Evolutionary conservation across 2,888 invertebrate genomes (phyloP).

Genomic region (Drosophila subsilvestris): DNA sequence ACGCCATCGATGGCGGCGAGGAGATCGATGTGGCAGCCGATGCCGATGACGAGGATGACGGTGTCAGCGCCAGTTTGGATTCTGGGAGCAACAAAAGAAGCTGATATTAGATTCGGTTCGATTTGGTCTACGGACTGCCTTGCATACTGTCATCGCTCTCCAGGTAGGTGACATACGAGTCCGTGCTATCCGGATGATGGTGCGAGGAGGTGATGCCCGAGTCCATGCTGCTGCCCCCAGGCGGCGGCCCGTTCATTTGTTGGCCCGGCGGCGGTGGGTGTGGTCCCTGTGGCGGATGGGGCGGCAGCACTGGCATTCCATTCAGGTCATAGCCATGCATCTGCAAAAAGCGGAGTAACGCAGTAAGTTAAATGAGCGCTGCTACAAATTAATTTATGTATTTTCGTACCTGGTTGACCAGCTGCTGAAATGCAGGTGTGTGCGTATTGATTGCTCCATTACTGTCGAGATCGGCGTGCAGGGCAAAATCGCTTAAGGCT

Average conservation of each 20-base stretch:
- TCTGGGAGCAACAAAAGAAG: slow-evolving; percentile 84
- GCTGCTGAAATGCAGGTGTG: slow-evolving; percentile 96
- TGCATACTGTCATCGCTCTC: slow-evolving; percentile 94
- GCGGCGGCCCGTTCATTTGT: slow-evolving; percentile 86
- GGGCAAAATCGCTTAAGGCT: slow-evolving; percentile 96
- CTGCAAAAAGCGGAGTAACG: slow-evolving; percentile 83
- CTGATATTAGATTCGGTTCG: slow-evolving; percentile 84
- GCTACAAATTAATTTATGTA: too few species aligned
- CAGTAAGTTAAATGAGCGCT: too few species aligned
- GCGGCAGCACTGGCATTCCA: slow-evolving; percentile 85
- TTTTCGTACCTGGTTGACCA: slow-evolving; percentile 94
- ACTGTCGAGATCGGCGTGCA: slow-evolving; percentile 95
- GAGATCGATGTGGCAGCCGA: slow-evolving; percentile 65
- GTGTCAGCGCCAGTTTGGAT: slow-evolving; percentile 83
- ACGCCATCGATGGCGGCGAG: slow-evolving; percentile 15
- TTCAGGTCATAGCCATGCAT: slow-evolving; percentile 96
- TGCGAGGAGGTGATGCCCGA: slow-evolving; percentile 85
- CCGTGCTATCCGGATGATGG: slow-evolving; percentile 91
- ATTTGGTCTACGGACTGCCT: slow-evolving; percentile 88
- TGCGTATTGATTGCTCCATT: slow-evolving; percentile 91
- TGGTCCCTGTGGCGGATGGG: slow-evolving; percentile 84
- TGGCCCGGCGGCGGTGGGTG: slow-evolving; percentile 85
- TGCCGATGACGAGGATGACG: slow-evolving; percentile 76
- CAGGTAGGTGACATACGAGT: slow-evolving; percentile 96
- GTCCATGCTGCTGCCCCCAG: slow-evolving; percentile 84